phyloP scores from a whole-genome alignment of 2,797 vertebrate species.

The Pangasius macronema region DNA sequence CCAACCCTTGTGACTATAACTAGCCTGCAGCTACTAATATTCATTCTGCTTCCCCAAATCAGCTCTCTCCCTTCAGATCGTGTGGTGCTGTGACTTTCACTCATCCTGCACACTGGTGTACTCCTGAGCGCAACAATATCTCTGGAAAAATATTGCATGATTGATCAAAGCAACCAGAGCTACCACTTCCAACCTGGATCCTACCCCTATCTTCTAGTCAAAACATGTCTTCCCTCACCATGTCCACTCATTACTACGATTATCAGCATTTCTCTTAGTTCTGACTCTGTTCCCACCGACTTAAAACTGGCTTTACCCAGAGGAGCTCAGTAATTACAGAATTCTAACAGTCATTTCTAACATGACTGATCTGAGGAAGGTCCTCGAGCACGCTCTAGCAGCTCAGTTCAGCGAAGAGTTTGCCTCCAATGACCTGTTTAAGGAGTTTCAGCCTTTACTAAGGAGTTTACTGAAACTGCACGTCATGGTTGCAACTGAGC shows the following conservation, averaged over 20 bases:
- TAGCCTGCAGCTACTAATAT: neutral
- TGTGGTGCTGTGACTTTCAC: neutral
- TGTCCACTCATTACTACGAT: neutral
- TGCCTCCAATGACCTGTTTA: neutral
- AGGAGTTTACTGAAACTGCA: neutral
- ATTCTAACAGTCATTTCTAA: neutral
- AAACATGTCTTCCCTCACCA: neutral
- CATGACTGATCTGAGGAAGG: neutral
- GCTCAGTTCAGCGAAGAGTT: neutral
- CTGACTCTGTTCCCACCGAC: neutral
- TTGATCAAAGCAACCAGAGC: neutral
- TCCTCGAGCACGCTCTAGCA: neutral
- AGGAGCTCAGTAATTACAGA: neutral
- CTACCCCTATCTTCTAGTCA: neutral
- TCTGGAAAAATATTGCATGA: neutral
- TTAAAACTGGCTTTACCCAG: neutral
- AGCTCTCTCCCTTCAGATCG: neutral
- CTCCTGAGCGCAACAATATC: no score
- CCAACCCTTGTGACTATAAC: neutral
- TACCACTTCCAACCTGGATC: neutral
- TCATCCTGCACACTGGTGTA: neutral
- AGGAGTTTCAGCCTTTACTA: neutral
- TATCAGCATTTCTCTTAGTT: neutral
- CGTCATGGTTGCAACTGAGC: neutral
- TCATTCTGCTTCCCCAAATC: neutral